Evolutionary conservation across 2,888 invertebrate genomes (phyloP).

Genomic region (Azorinus chamasolen): DNA sequence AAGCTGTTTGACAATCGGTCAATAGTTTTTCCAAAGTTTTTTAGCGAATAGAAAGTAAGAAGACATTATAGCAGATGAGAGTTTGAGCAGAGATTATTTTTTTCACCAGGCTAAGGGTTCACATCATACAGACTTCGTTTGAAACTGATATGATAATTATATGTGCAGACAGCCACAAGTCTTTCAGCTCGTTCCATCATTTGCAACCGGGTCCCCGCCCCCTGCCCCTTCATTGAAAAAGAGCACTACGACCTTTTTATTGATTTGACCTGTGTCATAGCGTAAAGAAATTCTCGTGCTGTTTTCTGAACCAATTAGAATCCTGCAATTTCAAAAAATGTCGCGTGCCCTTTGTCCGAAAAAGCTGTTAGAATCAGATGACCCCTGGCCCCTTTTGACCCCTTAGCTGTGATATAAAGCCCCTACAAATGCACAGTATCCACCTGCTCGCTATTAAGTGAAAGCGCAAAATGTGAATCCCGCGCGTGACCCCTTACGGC

Average conservation of each 20-base stretch:
- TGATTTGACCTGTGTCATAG: slow-evolving; percentile 41
- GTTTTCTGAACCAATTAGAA: slow-evolving; percentile 65
- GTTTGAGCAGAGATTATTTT: too few relatives aligned
- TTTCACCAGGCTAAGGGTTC: too few relatives aligned
- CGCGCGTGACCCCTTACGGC: too few relatives aligned
- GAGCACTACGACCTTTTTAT: slow-evolving; percentile 54
- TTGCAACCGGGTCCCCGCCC: slow-evolving; percentile 9
- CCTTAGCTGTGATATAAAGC: slow-evolving; percentile 7
- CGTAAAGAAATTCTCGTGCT: slow-evolving; percentile 2
- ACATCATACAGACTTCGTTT: slow-evolving; percentile 33
- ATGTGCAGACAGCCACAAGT: slow-evolving; percentile 9
- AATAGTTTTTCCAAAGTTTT: too few relatives aligned
- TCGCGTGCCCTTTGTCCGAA: slow-evolving; percentile 65
- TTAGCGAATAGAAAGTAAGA: too few relatives aligned
- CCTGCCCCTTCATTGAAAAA: slow-evolving; percentile 15
- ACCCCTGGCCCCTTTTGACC: slow-evolving; percentile 60
- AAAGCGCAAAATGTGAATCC: too few relatives aligned
- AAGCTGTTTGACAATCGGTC: too few relatives aligned
- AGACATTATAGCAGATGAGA: too few relatives aligned
- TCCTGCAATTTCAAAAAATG: slow-evolving; percentile 55
- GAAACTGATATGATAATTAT: slow-evolving; percentile 54
- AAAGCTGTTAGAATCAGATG: slow-evolving; percentile 57
- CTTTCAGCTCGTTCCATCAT: background rate
- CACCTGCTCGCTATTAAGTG: too few relatives aligned
- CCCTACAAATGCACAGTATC: too few relatives aligned